Evolutionary conservation across 2,797 vertebrate species (phyloP).

Genomic region (Lates japonicus): DNA sequence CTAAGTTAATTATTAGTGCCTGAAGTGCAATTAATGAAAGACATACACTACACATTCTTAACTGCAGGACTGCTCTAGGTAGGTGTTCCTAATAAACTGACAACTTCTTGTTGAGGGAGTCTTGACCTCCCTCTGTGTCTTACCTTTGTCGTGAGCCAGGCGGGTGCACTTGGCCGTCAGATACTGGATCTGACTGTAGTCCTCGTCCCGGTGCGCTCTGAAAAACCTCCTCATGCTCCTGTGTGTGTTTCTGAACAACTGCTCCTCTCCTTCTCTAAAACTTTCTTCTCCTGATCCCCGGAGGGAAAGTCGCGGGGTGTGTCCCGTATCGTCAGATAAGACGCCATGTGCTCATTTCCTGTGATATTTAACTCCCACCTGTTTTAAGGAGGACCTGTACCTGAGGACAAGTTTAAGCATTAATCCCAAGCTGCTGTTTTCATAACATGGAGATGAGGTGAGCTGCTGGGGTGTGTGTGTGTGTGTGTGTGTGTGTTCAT

Average conservation of each 20-base stretch:
- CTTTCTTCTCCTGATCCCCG: too few species aligned
- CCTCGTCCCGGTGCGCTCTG: slow-evolving; percentile 77
- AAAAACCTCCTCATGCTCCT: slow-evolving; percentile 86
- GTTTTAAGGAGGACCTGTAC: slow-evolving; percentile 8
- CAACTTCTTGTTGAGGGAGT: not conserved
- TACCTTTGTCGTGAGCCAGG: slow-evolving; percentile 86
- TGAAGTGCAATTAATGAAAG: not conserved
- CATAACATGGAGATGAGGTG: slow-evolving; percentile 38
- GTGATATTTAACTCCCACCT: slow-evolving; percentile 12
- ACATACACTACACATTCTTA: not conserved
- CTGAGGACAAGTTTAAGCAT: slow-evolving; percentile 65
- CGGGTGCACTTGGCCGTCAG: slow-evolving; percentile 86
- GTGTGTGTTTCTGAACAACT: not conserved
- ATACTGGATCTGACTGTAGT: slow-evolving; percentile 86
- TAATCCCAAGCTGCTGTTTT: slow-evolving; percentile 61
- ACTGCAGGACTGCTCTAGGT: too few species aligned
- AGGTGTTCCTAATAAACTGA: not conserved
- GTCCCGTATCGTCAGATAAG: slow-evolving; percentile 32
- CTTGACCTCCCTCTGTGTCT: slow-evolving; percentile 22
- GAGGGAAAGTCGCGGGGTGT: not conserved
- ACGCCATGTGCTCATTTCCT: slow-evolving; percentile 29
- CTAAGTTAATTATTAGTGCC: not conserved
- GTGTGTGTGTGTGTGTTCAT: slow-evolving; percentile 16
- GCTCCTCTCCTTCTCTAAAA: too few species aligned
- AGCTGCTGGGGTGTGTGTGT: slow-evolving; percentile 1